Evolutionary conservation across 1,140 invertebrate genomes (phyloP), one percentile per base, ranked within the genome.

Genomic region (Scaptomyza graminum): DNA sequence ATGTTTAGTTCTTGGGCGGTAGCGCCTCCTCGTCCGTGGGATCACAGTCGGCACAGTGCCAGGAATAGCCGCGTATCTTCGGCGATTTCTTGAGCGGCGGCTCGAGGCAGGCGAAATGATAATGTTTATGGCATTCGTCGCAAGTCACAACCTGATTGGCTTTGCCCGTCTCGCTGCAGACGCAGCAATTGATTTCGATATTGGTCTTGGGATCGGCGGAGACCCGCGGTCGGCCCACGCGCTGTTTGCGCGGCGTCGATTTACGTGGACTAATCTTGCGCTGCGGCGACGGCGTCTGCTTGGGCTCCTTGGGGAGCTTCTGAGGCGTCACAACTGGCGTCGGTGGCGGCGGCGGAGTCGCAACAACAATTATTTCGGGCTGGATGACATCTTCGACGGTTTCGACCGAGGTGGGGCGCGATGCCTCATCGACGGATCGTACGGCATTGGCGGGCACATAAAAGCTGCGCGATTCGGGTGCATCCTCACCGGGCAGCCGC

Each of bases 1-100:
- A 7, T 34, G 11, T 13, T 60, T 70, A 52, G 11, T 77, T 55
- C 41, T 78, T 75, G 44, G 74, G 71, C 70, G 74, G 71, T 66
- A 77, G 57, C 47, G 82, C 78, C 46, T 91, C 90, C 15, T 91
- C 90, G 18, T 91, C 96, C 79, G 96, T 97, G 55, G 96, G 96
- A 93, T 98, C 97, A 94, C 97, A 99, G 91, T 98, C 96, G 50
- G 96, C 97, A 93, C 98, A 99, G 92, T 97, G 97, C 98, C 98
- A 99, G 5, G 96, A 97, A 92, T 98, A 98, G 41, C 97, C 97
- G 62, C 97, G 94, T 71, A 95, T 95, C 93, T 98, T 98, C 2
- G 97, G 98, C 47, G 97, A 96, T 92, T 98, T 98, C 92, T 97
- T 98, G 0, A 97, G 93, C 2, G 97, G 97, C 41, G 98, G 98